Percentiles rank a stretch among this genome's conserved stretches.
phyloP scores from a whole-genome alignment of 1,140 invertebrate species.

The Rhynchophorus ferrugineus region DNA sequence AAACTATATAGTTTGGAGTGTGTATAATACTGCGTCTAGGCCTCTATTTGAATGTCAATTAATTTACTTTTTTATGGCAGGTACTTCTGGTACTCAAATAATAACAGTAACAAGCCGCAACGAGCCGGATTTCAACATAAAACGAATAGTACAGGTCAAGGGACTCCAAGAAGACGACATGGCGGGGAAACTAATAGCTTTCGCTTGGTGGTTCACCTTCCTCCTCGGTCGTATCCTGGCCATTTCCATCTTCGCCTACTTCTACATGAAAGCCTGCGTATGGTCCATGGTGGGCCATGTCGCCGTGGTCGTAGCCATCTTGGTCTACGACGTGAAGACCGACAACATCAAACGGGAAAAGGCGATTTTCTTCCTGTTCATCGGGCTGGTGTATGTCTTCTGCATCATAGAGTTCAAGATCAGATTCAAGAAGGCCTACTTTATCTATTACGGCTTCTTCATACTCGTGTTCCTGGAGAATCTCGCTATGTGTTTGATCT shows the following conservation, averaged over 20 bases:
- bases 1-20: no score
- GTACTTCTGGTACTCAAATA: not conserved
- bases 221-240: constrained; percentile 58
- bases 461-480: constrained; percentile 57
- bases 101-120: not conserved
- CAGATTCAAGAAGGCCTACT: constrained; percentile 59
- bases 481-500: constrained; percentile 52
- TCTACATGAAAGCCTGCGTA: constrained; percentile 51
- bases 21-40: no score
- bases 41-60: no score
- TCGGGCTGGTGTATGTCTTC: constrained; percentile 64
- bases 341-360: constrained; percentile 31
- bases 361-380: constrained; percentile 51
- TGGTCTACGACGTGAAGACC: constrained; percentile 36
- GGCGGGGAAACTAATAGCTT: constrained; percentile 54
- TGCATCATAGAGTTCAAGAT: constrained; percentile 68
- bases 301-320: constrained; percentile 27
- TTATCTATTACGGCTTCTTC: constrained; percentile 59
- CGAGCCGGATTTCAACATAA: constrained; percentile 27
- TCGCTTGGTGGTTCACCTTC: constrained; percentile 65
- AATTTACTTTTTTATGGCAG: constrained; percentile 2
- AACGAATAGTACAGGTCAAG: constrained; percentile 24
- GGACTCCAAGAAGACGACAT: constrained; percentile 53
- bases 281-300: constrained; percentile 31
- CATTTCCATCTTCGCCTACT: constrained; percentile 60